Base-by-base conservation (phyloP, 2,888 invertebrate species). In the Eupithecia inturbata region DNA sequence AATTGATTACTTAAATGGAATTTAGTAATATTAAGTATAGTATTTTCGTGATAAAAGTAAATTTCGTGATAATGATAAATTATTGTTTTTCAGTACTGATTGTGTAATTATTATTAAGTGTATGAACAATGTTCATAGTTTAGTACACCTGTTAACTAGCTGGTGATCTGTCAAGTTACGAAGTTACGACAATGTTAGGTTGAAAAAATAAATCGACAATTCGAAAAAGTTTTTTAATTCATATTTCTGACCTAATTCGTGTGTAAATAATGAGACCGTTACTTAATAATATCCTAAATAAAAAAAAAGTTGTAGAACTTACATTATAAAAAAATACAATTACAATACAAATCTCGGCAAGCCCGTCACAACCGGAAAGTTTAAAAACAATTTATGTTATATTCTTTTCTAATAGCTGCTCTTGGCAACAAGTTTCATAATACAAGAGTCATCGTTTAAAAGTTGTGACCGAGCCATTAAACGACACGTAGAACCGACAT, bases 51-150 rank as follows among this genome's bases (percentile, higher is more conserved):
- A 94, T 94, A 94, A 91, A 91, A 87, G 87, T 89, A 91, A 92
- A 92, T 90, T 92, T 92, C 92, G 94, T 94, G 93, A 94, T 94
- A 93, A 92, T 88, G 85, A 89, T 88, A 84, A 90, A 87, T 91
- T 89, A 90, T 91, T 92, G 91, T 92, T 93, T 92, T 91, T 92
- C 91, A 87, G 90, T 94, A 93, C 92, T 92, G 94, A 93, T 87
- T 91, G 92, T 93, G 89, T 91, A 87, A 87, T 92, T 89, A 90
- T 89, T 90, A 82, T 88, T 93, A 93, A 92, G 92, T 88, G 83
- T 94, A 93, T 94, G 94, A 93, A 94, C 93, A 91, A 92, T 93
- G 94, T 94, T 94, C 93, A 92, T 92, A 92, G 90, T 87, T 89
- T 88, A 91, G 88, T 92, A 92, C 91, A 92, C 90, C 93, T 92